Evolutionary conservation across 1,140 invertebrate species (phyloP), one percentile per base, ranked within the genome.

Genomic region (Listronotus oregonensis): DNA sequence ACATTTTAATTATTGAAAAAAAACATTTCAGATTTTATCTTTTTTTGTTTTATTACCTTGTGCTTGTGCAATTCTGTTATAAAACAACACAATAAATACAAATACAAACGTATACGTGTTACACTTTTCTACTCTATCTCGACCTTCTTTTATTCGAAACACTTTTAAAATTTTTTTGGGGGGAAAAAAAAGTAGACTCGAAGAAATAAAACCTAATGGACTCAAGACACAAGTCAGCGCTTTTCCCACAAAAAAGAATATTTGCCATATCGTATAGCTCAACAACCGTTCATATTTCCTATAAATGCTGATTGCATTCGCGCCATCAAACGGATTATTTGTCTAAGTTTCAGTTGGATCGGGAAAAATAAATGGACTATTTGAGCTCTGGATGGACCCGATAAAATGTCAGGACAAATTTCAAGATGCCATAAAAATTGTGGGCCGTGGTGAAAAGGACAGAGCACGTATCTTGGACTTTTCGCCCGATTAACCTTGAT

Each of bases 401-500:
- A 51, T 37, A 47, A 47, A 17, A 47, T 47, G 21, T 18, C 21
- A 27, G 44, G n/a, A 27, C 44, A n/a, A 47, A 47, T 27, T 18
- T 17, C 44, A 37, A 37, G 44, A 47, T 18, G n/a, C 15, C n/a
- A 17, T 27, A 43, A 10, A 47, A 47, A 47, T 14, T 63, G 61
- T 55, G 67, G 54, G 66, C 65, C 50, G 64, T 56, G 59, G 66
- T 52, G 66, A 66, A 70, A 68, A 68, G 61, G 34, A 32, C 54
- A 64, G 68, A 68, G 71, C 71, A 76, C 73, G 69, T 76, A 76
- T 76, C 75, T 74, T 73, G 69, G 69, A 71, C 68, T 76, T 76
- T 75, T 76, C 75, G 75, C 68, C 73, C 72, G 75, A 76, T 76
- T 75, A 76, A 76, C 75, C 72, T 75, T 73, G 70, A 76, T 75